Conservation (phyloP, 2,797 vertebrate species). For the Phrynocephalus guinanensis region DNA sequence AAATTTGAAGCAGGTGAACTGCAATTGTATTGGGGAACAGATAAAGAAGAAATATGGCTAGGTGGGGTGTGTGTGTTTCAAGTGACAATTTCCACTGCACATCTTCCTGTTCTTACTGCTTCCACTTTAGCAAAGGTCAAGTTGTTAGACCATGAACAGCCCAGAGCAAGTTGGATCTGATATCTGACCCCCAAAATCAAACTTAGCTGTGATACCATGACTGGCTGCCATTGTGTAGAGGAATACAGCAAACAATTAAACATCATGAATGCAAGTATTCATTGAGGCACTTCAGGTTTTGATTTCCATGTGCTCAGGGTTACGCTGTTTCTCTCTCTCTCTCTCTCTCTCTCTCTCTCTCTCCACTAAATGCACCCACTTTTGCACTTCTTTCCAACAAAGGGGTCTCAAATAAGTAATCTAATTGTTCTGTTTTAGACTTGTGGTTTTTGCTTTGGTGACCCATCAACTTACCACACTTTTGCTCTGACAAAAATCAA, state of each 20-base stretch:
- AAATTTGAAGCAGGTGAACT: too few species aligned
- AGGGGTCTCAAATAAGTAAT: neutral
- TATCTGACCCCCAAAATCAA: neutral
- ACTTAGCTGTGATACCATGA: neutral
- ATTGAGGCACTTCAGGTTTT: neutral
- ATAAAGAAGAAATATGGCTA: neutral
- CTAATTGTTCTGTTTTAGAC: neutral
- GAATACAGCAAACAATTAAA: neutral
- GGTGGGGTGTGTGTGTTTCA: neutral
- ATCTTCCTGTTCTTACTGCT: neutral
- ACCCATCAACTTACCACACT: too few species aligned
- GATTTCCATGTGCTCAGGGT: neutral
- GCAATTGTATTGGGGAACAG: neutral
- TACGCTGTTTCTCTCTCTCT: neutral
- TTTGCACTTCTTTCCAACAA: neutral
- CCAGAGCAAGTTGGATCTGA: neutral
- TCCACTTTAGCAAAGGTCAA: neutral
- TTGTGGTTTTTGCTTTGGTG: neutral
- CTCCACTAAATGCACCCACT: neutral
- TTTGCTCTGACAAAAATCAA: neutral
- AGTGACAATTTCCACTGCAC: too few species aligned
- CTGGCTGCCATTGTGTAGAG: neutral
- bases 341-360: too few species aligned
- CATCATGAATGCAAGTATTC: neutral
- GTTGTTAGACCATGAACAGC: neutral